phyloP scores from a whole-genome alignment of 2,113 vertebrate genomes.

The Symphodus melops region DNA sequence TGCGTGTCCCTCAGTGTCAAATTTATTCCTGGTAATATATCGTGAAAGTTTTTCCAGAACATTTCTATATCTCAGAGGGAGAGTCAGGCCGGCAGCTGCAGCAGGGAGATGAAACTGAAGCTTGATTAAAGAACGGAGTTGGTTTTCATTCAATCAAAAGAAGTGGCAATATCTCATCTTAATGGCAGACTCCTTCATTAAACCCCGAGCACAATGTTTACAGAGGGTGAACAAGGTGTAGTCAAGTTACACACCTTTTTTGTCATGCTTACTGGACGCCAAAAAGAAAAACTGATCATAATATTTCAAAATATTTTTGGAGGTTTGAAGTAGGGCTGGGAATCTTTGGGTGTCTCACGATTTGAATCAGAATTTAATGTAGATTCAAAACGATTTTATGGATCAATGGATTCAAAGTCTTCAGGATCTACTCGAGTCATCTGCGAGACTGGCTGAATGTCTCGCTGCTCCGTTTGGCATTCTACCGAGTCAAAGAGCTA shows the following conservation, averaged over 20 bases:
- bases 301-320: too few species aligned
- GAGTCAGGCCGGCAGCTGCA: neutral
- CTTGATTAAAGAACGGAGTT: constrained; percentile 15
- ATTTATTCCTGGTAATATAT: neutral
- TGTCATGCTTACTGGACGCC: too few species aligned
- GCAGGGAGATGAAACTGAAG: constrained; percentile 1
- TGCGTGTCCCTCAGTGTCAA: neutral
- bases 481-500: too few species aligned
- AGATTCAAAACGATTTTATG: too few species aligned
- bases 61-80: neutral
- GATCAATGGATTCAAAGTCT: too few species aligned
- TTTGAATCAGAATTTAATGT: too few species aligned
- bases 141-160: constrained; percentile 39
- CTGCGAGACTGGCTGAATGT: neutral
- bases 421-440: too few species aligned
- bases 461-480: too few species aligned
- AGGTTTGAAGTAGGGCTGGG: too few species aligned
- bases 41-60: constrained; percentile 2
- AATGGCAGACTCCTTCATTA: neutral
- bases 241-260: neutral
- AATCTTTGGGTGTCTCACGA: too few species aligned
- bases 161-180: constrained; percentile 17
- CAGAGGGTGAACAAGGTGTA: neutral
- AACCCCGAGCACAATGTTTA: neutral
- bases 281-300: too few species aligned